Percentiles rank a stretch among this genome's conserved stretches.
Conservation (phyloP, 2,113 vertebrate species). For the Microtus oregoni region DNA sequence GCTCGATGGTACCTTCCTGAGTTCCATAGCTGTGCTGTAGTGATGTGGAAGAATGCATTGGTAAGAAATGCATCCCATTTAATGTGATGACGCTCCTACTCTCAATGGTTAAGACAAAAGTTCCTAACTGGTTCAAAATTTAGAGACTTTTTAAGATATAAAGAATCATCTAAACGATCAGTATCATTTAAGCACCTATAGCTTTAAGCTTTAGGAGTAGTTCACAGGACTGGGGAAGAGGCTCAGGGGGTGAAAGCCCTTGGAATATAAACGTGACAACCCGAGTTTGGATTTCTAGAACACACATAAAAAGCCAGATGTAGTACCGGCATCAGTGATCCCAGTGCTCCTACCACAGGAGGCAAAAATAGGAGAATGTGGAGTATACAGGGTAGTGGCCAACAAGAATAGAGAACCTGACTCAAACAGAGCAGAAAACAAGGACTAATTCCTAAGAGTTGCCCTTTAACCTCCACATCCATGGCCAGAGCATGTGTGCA, state of each 20-base stretch:
- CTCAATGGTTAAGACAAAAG: not conserved
- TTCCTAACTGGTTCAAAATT: not conserved
- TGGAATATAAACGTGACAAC: not conserved
- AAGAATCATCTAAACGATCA: not conserved
- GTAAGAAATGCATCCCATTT: slow-evolving; percentile 9
- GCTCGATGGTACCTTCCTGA: not conserved
- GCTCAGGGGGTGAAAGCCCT: not conserved
- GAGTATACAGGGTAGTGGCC: not conserved
- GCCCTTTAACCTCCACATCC: not conserved
- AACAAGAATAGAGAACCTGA: not conserved
- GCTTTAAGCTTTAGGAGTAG: slow-evolving; percentile 31
- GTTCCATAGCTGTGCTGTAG: not conserved
- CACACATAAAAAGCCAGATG: not conserved
- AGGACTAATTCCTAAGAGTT: not conserved
- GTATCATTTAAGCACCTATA: not conserved
- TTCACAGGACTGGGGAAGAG: not conserved
- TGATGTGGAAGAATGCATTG: not conserved
- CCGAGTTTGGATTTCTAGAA: not conserved
- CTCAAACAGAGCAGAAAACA: not conserved
- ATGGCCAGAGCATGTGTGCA: not conserved
- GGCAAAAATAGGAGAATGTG: too few relatives aligned
- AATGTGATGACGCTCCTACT: not conserved
- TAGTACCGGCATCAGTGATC: not conserved
- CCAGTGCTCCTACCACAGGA: not conserved
- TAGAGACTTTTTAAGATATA: not conserved